A percentile compares a stretch with the other conserved stretches of the same genome.
phyloP scores from a whole-genome alignment of 1,140 invertebrate species.

The Ericerus pela region DNA sequence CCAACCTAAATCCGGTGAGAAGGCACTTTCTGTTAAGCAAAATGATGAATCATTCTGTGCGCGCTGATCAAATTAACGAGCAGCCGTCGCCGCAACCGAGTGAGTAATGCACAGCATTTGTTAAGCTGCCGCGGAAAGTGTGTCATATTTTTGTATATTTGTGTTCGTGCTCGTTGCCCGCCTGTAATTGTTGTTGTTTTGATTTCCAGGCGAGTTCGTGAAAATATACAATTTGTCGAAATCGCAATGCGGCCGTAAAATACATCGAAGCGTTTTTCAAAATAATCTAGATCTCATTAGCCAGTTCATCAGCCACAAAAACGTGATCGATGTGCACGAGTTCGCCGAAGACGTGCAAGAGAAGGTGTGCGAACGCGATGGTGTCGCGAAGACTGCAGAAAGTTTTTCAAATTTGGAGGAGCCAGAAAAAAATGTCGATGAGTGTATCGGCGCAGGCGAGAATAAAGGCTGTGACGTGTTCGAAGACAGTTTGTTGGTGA shows the following conservation, averaged over 20 bases:
- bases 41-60: neutral
- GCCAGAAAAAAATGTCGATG: neutral
- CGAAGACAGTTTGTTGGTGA: slow-evolving; percentile 1
- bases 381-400: too few relatives aligned
- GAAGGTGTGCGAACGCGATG: neutral
- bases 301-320: neutral
- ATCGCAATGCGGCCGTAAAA: slow-evolving; percentile 1
- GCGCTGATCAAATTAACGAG: too few relatives aligned
- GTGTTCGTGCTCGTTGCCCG: neutral
- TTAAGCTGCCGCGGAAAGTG: neutral
- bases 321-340: neutral
- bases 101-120: too few relatives aligned
- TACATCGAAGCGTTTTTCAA: slow-evolving; percentile 1
- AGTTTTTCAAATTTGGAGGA: too few relatives aligned
- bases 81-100: neutral
- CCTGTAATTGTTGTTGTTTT: neutral
- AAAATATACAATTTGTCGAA: slow-evolving; percentile 2
- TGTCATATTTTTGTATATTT: too few relatives aligned
- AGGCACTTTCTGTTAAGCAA: neutral
- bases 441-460: neutral
- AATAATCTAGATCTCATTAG: neutral
- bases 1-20: neutral
- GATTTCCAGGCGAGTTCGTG: neutral
- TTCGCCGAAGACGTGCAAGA: neutral
- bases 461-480: slow-evolving; percentile 2